phyloP scores from a whole-genome alignment of 2,888 invertebrate genomes.

The Sclerodermus sp. region DNA sequence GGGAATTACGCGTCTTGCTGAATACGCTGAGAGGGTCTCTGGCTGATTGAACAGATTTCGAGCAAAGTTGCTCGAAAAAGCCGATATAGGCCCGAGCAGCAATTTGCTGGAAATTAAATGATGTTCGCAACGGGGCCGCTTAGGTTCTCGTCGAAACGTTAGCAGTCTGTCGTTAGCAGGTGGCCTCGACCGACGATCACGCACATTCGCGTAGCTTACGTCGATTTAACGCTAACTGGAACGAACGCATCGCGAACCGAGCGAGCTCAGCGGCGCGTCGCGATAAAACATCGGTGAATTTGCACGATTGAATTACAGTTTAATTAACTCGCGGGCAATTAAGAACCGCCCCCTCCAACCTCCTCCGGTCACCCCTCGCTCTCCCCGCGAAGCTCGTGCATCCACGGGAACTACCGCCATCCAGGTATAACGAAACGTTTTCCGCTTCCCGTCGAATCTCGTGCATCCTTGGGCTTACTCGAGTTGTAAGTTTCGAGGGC shows the following conservation, averaged over 20 bases:
- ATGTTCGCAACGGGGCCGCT: no score
- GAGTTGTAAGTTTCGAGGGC: conserved; percentile 41
- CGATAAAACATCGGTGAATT: conserved; percentile 55
- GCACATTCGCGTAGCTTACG: no score
- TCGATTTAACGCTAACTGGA: conserved; percentile 20
- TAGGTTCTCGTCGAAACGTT: no score
- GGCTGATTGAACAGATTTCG: no score
- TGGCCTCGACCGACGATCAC: no score
- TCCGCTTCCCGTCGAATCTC: conserved; percentile 34
- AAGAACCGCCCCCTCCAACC: conserved; percentile 37
- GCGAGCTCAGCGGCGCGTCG: conserved; percentile 26
- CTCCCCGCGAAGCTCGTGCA: conserved; percentile 8
- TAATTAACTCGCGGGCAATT: conserved; percentile 56
- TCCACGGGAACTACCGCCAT: conserved; percentile 9
- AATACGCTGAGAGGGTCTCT: no score
- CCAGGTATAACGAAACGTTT: conserved; percentile 32
- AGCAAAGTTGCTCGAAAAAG: no score
- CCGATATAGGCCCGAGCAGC: no score
- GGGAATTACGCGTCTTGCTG: no score
- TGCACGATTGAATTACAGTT: conserved; percentile 56
- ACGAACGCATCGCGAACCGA: conserved; percentile 30
- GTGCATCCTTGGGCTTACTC: conserved; percentile 39
- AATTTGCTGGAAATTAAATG: no score
- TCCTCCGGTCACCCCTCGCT: no score
- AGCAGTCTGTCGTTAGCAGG: no score